Percentiles rank a stretch among this genome's conserved stretches.
These are phyloP conservation scores for Scaptomyza graminum DNA, from an alignment of 1,140 invertebrate genomes.

Conservation along the genomic window DNA sequence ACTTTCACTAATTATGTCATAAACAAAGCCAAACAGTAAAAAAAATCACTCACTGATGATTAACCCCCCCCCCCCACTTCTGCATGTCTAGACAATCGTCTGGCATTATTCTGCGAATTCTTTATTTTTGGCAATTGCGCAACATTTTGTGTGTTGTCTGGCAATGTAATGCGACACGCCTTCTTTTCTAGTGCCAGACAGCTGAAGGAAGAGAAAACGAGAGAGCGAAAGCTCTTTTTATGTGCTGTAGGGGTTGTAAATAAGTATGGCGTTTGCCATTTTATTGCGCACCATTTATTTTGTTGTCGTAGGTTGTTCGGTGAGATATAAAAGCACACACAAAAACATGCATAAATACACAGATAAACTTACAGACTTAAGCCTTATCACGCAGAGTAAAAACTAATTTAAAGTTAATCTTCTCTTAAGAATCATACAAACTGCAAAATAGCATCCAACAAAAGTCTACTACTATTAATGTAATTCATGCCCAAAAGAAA, in stretches of 20 bases:
- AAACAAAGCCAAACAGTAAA: constrained; percentile 49
- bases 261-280: constrained; percentile 21
- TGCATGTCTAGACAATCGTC: constrained; percentile 59
- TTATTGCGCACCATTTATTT: constrained; percentile 36
- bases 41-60: constrained; percentile 24
- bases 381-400: too few species aligned
- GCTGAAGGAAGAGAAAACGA: not conserved
- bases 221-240: constrained; percentile 43
- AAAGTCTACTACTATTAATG: constrained; percentile 63
- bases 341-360: not conserved
- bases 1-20: constrained; percentile 82
- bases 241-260: constrained; percentile 40
- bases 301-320: constrained; percentile 60
- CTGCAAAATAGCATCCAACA: not conserved
- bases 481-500: not conserved
- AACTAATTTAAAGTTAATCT: too few species aligned
- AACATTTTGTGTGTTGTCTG: constrained; percentile 60
- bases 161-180: constrained; percentile 17
- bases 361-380: not conserved
- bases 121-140: constrained; percentile 53
- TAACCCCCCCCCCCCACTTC: not conserved
- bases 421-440: too few species aligned
- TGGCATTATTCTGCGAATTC: not conserved
- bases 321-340: not conserved
- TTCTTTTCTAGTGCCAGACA: not conserved